phyloP scores from a whole-genome alignment of 1,140 invertebrate genomes.

The Araneus ventricosus region DNA sequence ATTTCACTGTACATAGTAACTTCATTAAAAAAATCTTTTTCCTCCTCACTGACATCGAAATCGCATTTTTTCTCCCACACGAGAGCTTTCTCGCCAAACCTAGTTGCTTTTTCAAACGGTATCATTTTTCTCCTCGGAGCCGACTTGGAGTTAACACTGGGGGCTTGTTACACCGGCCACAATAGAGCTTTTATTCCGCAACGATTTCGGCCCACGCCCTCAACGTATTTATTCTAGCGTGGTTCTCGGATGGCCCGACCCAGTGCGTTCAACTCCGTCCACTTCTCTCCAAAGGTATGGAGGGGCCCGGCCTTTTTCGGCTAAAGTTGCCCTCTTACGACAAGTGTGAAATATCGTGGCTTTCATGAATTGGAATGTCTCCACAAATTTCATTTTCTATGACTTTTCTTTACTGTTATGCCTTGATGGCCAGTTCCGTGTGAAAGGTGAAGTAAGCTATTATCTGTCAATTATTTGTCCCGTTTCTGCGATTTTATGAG shows the following conservation, averaged over 20 bases:
- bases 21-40: no score
- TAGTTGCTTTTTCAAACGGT: neutral
- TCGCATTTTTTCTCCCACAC: neutral
- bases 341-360: constrained; percentile 16
- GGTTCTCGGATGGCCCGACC: neutral
- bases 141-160: neutral
- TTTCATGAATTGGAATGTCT: neutral
- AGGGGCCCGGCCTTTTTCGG: neutral
- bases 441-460: neutral
- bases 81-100: constrained; percentile 29
- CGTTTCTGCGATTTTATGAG: no score
- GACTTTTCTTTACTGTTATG: neutral
- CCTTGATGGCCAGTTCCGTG: neutral
- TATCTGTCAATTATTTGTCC: no score
- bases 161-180: constrained; percentile 6
- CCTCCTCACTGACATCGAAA: neutral
- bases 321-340: neutral
- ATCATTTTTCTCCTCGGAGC: neutral
- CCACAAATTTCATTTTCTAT: neutral
- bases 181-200: constrained; percentile 56
- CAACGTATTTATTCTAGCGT: constrained; percentile 10
- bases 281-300: neutral
- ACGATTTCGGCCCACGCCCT: constrained; percentile 42
- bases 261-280: constrained; percentile 48
- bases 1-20: no score